phyloP scores from a whole-genome alignment of 2,797 vertebrate species.

The Melanogrammus aeglefinus region DNA sequence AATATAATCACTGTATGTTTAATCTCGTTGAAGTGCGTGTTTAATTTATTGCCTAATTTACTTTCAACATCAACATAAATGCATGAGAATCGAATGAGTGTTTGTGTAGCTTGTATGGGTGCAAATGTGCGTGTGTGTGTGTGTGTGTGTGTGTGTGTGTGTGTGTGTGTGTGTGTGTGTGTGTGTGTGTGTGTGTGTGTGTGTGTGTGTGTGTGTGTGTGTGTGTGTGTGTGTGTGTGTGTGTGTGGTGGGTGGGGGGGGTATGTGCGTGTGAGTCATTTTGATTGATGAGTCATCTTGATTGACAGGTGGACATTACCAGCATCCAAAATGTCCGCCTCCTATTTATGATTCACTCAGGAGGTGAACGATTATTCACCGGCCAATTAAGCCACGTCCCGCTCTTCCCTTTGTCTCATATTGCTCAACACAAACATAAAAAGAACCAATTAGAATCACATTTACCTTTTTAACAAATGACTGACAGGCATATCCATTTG shows the following conservation, averaged over 20 bases:
- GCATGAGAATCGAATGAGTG: too few relatives aligned
- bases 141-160: constrained; percentile 1
- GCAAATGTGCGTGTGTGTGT: too few relatives aligned
- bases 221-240: background rate
- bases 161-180: constrained; percentile 2
- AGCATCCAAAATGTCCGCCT: constrained; percentile 34
- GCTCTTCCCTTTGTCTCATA: constrained; percentile 1
- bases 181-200: background rate
- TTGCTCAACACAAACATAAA: constrained; percentile 5
- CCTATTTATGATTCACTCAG: constrained; percentile 40
- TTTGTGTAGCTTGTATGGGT: too few relatives aligned
- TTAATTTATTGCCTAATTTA: too few relatives aligned
- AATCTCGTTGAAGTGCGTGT: too few relatives aligned
- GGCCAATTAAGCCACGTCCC: constrained; percentile 37
- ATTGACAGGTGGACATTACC: constrained; percentile 38
- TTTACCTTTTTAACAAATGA: too few relatives aligned
- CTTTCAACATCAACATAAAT: too few relatives aligned
- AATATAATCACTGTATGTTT: too few relatives aligned
- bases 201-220: background rate
- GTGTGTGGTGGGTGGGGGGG: background rate
- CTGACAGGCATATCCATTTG: too few relatives aligned
- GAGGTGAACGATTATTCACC: constrained; percentile 48
- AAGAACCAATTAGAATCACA: constrained; percentile 6
- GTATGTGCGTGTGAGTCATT: constrained; percentile 5
- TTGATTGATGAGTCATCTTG: constrained; percentile 24